These are phyloP conservation scores for Aleiodes sp. DNA, from an alignment of 1,140 invertebrate genomes.

Conservation along the genomic window DNA sequence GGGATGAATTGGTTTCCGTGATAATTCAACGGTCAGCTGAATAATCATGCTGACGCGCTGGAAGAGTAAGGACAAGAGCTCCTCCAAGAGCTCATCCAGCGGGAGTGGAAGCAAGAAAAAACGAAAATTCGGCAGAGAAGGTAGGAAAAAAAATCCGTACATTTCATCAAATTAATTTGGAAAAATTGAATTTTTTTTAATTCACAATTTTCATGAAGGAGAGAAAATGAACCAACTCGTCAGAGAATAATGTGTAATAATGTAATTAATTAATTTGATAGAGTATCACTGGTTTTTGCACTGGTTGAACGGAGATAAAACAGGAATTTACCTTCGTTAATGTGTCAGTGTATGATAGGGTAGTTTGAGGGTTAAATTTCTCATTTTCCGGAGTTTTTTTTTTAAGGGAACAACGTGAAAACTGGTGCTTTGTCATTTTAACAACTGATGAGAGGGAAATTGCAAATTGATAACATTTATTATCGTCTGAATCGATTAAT, in stretches of 20 bases:
- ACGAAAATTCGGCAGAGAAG: constrained; percentile 68
- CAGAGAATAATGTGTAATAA: background rate
- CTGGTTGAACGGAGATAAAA: background rate
- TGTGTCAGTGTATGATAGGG: too few relatives aligned
- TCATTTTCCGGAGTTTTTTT: too few relatives aligned
- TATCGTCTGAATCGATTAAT: too few relatives aligned
- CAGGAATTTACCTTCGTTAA: too few relatives aligned
- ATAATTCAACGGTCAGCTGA: background rate
- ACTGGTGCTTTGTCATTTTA: too few relatives aligned
- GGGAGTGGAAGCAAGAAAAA: constrained; percentile 65
- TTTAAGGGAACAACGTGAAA: too few relatives aligned
- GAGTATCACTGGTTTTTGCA: background rate
- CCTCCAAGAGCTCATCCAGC: constrained; percentile 61
- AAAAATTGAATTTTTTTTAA: background rate
- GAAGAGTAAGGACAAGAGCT: constrained; percentile 70
- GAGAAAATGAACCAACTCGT: background rate
- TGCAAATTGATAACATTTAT: too few relatives aligned
- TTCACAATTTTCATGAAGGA: background rate
- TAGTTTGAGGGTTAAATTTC: too few relatives aligned
- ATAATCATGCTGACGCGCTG: constrained; percentile 67
- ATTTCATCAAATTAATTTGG: background rate
- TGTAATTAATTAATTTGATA: background rate
- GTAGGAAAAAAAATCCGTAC: constrained; percentile 45
- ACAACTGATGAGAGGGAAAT: too few relatives aligned
- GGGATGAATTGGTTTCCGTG: constrained; percentile 4